These are phyloP conservation scores for Pygoscelis antarcticus DNA, from an alignment of 2,113 vertebrate genomes.

Conservation along the genomic window DNA sequence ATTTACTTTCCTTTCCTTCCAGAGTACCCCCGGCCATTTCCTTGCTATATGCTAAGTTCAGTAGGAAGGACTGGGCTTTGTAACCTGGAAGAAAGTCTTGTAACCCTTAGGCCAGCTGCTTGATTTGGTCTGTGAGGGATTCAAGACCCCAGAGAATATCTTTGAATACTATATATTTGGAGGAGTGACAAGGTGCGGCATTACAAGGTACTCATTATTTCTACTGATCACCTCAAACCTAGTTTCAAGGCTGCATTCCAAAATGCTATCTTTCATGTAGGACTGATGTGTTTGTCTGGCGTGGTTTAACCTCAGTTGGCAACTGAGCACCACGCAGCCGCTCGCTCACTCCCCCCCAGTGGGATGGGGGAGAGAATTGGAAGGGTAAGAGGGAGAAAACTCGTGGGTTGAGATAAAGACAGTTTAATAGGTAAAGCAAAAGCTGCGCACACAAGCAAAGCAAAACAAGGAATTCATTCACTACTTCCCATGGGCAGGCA, in stretches of 20 bases:
- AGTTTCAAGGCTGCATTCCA: neutral
- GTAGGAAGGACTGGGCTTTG: neutral
- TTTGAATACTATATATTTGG: neutral
- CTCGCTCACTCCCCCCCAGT: no score
- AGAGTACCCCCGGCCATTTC: neutral
- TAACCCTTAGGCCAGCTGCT: neutral
- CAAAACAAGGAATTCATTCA: no score
- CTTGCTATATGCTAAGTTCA: neutral
- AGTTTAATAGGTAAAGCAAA: no score
- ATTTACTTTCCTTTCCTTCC: neutral
- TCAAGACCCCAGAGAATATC: neutral
- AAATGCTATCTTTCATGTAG: neutral
- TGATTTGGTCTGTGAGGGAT: neutral
- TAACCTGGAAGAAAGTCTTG: neutral
- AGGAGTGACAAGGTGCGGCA: neutral
- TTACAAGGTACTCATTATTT: neutral
- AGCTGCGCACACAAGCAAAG: no score
- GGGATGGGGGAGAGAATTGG: no score
- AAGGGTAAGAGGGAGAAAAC: no score
- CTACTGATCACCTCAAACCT: neutral
- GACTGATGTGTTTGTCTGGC: neutral
- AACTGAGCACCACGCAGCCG: no score
- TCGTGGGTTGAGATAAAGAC: no score
- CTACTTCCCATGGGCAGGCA: no score
- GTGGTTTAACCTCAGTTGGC: no score